These are phyloP conservation scores for Rhinella marina DNA, from an alignment of 2,797 vertebrate genomes.

Conservation along the genomic window DNA sequence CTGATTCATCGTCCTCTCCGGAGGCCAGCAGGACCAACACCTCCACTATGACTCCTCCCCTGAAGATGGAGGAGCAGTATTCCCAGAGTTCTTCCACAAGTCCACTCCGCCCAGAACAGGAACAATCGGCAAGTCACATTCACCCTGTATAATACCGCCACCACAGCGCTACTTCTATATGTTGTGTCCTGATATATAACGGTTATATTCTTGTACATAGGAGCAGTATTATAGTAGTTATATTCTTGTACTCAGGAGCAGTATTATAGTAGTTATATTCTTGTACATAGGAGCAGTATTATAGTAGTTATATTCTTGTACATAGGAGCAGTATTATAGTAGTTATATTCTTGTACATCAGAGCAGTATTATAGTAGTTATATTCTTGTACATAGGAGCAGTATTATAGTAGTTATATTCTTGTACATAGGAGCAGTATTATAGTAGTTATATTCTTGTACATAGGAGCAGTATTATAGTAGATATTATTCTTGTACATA, in stretches of 20 bases:
- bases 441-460: too few species aligned
- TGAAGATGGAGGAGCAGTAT: background rate
- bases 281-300: too few species aligned
- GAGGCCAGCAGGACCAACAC: background rate
- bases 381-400: constrained; percentile 1
- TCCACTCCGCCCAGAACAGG: background rate
- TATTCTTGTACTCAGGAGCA: background rate
- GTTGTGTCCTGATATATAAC: too few species aligned
- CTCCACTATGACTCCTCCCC: background rate
- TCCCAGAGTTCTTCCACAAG: background rate
- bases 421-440: too few species aligned
- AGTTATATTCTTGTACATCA: background rate
- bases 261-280: too few species aligned
- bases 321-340: too few species aligned
- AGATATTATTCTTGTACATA: too few species aligned
- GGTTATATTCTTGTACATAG: constrained; percentile 2
- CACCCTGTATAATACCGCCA: background rate
- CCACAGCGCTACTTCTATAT: too few species aligned
- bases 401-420: constrained; percentile 1
- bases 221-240: background rate
- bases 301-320: too few species aligned
- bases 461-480: too few species aligned
- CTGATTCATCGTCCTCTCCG: background rate
- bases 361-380: constrained; percentile 1
- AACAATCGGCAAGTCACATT: background rate